These are phyloP conservation scores for Siderastrea radians DNA, from an alignment of 92 coral and sea anemone genomes.

Conservation along the genomic window DNA sequence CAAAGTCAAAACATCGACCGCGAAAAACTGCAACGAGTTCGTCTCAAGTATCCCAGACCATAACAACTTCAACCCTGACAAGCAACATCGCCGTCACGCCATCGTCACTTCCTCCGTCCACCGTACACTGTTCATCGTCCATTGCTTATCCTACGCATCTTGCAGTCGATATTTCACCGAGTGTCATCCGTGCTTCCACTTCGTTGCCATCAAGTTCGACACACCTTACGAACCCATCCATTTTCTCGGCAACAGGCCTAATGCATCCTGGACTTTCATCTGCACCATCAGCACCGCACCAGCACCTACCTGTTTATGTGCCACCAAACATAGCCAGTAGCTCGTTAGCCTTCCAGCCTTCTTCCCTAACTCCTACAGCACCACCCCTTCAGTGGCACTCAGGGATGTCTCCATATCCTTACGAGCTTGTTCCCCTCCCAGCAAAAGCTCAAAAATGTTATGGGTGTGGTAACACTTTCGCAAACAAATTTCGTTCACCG, in stretches of 20 bases:
- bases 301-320: background rate
- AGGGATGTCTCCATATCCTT: conserved; percentile 75
- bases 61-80: background rate
- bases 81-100: background rate
- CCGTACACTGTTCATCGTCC: background rate
- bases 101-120: background rate
- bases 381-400: conserved; percentile 55
- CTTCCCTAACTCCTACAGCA: background rate
- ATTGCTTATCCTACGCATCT: background rate
- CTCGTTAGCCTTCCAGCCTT: background rate
- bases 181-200: too few species aligned
- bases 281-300: background rate
- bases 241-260: too few species aligned
- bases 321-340: conserved; percentile 13
- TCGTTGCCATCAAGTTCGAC: too few species aligned
- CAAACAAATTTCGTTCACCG: conserved; percentile 10
- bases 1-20: conserved; percentile 55
- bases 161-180: background rate
- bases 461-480: conserved; percentile 64
- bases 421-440: conserved; percentile 45
- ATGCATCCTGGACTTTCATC: background rate
- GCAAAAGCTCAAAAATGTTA: conserved; percentile 40
- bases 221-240: too few species aligned
- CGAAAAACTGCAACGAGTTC: background rate
- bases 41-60: too few species aligned